Conservation (phyloP, 2,888 invertebrate genomes). For the Pogonocherus hispidulus region DNA sequence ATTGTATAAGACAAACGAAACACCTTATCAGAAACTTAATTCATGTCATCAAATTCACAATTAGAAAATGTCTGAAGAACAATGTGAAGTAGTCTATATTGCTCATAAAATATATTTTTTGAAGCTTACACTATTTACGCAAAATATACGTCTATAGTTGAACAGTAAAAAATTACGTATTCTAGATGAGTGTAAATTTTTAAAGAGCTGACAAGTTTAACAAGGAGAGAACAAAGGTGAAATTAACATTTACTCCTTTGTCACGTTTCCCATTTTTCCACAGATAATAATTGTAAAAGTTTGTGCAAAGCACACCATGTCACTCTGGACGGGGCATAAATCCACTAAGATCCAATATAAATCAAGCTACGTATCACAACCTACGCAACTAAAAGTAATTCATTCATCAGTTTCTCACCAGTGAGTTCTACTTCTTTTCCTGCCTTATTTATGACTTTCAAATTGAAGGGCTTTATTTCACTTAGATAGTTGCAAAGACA, state of each 20-base stretch:
- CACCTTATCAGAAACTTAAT: too few relatives aligned
- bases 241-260: background rate
- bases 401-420: conserved; percentile 19
- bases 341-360: conserved; percentile 11
- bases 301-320: background rate
- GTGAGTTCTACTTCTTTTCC: conserved; percentile 2
- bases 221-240: background rate
- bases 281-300: background rate
- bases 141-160: too few relatives aligned
- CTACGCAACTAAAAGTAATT: conserved; percentile 20
- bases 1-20: too few relatives aligned
- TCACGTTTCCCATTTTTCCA: background rate
- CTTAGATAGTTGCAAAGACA: too few relatives aligned
- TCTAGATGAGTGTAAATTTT: background rate
- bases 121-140: too few relatives aligned
- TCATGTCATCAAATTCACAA: too few relatives aligned
- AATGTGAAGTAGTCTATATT: too few relatives aligned
- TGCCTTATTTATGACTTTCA: conserved; percentile 22
- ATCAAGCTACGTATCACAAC: conserved; percentile 13
- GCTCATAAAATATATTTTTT: too few relatives aligned
- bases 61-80: too few relatives aligned
- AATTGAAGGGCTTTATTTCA: conserved; percentile 6
- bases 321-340: background rate
- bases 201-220: background rate
- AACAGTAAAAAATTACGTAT: too few relatives aligned